Conservation (phyloP, 2,888 invertebrate genomes). For the Spicauda simplicius region DNA sequence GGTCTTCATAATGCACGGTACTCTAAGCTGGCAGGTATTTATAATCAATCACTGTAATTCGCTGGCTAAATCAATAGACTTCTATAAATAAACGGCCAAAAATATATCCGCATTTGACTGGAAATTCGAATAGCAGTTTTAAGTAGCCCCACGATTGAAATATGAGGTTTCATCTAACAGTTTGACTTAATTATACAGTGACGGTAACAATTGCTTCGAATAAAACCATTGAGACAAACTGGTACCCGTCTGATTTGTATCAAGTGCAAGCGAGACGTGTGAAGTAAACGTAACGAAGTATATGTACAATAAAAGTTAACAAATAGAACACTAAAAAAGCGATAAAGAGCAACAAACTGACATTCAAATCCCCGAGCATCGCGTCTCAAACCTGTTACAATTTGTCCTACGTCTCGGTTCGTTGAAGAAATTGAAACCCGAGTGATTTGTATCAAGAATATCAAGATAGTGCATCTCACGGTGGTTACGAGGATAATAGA, state of each 20-base stretch:
- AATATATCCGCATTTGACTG: neutral
- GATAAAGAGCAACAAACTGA: neutral
- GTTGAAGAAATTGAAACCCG: slow-evolving; percentile 45
- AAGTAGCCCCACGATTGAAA: neutral
- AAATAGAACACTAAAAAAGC: neutral
- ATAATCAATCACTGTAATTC: slow-evolving; percentile 18
- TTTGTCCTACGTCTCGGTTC: slow-evolving; percentile 19
- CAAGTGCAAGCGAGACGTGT: too few species aligned
- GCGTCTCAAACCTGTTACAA: slow-evolving; percentile 21
- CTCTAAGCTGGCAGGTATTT: slow-evolving; percentile 14
- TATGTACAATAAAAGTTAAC: too few species aligned
- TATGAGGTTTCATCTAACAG: too few species aligned
- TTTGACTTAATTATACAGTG: too few species aligned
- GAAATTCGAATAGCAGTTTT: too few species aligned
- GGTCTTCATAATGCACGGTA: slow-evolving; percentile 18
- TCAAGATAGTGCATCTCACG: slow-evolving; percentile 66
- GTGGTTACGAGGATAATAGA: slow-evolving; percentile 75
- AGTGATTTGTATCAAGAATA: slow-evolving; percentile 63
- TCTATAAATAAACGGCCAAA: slow-evolving; percentile 3
- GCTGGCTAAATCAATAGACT: slow-evolving; percentile 1
- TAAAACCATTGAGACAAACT: too few species aligned
- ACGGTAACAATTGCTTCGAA: too few species aligned
- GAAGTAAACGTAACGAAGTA: too few species aligned
- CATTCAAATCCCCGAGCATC: neutral
- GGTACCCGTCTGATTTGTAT: too few species aligned